Conservation (phyloP, 2,888 invertebrate species). For the Cybosia mesomella region DNA sequence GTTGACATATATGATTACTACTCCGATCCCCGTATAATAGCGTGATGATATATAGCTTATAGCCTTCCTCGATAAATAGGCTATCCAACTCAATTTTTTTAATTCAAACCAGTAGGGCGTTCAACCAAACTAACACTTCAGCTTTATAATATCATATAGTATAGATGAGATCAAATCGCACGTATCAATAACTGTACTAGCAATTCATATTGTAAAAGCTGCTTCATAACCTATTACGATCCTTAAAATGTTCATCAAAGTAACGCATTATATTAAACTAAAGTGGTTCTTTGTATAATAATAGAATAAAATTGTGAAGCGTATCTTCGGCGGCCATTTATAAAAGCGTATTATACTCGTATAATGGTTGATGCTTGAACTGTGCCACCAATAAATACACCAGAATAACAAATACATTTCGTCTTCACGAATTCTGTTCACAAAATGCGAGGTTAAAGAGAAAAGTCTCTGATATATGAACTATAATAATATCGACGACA, state of each 20-base stretch:
- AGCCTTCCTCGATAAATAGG: too few species aligned
- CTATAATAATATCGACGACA: neutral
- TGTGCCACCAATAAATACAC: neutral
- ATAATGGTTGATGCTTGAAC: conserved; percentile 6
- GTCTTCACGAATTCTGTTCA: neutral
- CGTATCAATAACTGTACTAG: neutral
- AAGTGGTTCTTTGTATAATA: conserved; percentile 5
- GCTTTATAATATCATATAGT: too few species aligned
- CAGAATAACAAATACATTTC: neutral
- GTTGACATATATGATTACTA: too few species aligned
- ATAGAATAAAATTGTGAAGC: conserved; percentile 1
- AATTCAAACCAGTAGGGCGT: too few species aligned
- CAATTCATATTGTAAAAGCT: neutral
- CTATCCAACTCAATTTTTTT: too few species aligned
- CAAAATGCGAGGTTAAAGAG: neutral
- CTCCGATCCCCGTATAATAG: too few species aligned
- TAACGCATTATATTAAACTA: conserved; percentile 6
- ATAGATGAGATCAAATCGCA: neutral
- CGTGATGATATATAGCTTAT: too few species aligned
- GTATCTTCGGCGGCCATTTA: neutral
- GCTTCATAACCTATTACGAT: neutral
- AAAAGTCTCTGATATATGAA: neutral
- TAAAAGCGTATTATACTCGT: neutral
- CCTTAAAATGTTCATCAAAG: neutral
- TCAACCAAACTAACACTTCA: too few species aligned